Conservation (phyloP, 2,113 vertebrate genomes). For the Microcebus murinus region DNA sequence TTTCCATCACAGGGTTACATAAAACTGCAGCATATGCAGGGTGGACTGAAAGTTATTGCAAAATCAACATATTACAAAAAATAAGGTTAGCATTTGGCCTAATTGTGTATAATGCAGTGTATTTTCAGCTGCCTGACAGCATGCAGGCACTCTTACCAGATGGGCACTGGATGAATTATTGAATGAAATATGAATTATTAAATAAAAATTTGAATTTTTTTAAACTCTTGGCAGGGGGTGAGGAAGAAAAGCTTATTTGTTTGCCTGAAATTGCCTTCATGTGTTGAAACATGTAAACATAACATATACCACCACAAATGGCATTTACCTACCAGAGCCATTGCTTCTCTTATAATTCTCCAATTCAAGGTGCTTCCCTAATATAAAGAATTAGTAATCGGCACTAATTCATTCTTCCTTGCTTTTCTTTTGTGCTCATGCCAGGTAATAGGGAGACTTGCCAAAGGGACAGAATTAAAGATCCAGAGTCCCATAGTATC, state of each 20-base stretch:
- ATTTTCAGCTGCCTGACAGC: constrained; percentile 78
- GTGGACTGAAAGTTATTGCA: constrained; percentile 52
- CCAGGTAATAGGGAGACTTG: constrained; percentile 63
- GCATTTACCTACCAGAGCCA: constrained; percentile 46
- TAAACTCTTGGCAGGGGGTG: constrained; percentile 54
- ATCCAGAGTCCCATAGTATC: constrained; percentile 42
- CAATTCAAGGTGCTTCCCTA: constrained; percentile 50
- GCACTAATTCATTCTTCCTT: constrained; percentile 54
- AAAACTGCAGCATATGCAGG: constrained; percentile 56
- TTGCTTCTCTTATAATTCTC: constrained; percentile 59
- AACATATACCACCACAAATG: constrained; percentile 44
- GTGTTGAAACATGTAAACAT: constrained; percentile 62
- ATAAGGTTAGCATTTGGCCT: constrained; percentile 74
- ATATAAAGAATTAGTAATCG: constrained; percentile 68
- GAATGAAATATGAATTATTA: constrained; percentile 82
- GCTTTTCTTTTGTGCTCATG: constrained; percentile 70
- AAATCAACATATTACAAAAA: constrained; percentile 75
- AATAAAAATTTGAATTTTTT: constrained; percentile 76
- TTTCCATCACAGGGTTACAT: constrained; percentile 51
- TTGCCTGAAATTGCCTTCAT: constrained; percentile 71
- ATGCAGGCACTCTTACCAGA: constrained; percentile 78
- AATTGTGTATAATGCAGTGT: constrained; percentile 67
- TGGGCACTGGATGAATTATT: constrained; percentile 81
- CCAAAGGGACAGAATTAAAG: constrained; percentile 67
- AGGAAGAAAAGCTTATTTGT: constrained; percentile 65